Conservation (phyloP, 2,113 vertebrate genomes). For the Burhinus oedicnemus region DNA sequence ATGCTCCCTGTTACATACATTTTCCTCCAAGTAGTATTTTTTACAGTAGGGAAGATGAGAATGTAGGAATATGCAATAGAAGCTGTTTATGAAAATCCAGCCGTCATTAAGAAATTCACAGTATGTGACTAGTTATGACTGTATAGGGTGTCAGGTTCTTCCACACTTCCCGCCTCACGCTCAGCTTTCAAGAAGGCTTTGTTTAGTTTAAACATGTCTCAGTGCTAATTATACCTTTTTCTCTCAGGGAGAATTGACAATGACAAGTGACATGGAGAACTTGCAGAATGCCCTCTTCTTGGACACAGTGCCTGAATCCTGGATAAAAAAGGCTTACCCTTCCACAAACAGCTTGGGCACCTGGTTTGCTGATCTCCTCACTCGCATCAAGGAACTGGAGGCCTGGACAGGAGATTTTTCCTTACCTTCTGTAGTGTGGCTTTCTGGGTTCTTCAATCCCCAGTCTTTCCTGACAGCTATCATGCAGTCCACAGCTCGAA, state of each 20-base stretch:
- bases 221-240: background rate
- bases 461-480: conserved; percentile 94
- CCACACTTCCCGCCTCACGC: background rate
- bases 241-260: conserved; percentile 90
- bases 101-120: background rate
- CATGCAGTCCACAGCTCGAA: conserved; percentile 90
- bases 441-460: conserved; percentile 93
- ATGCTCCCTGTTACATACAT: background rate
- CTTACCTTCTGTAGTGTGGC: conserved; percentile 87
- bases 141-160: background rate
- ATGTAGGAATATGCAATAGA: background rate
- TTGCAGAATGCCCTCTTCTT: conserved; percentile 88
- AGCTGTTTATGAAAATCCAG: background rate
- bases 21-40: background rate
- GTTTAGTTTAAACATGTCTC: background rate
- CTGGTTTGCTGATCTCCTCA: conserved; percentile 91
- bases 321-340: conserved; percentile 88
- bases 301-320: conserved; percentile 85
- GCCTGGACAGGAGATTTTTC: conserved; percentile 87
- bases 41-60: background rate
- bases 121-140: background rate
- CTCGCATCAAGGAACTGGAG: conserved; percentile 89
- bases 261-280: conserved; percentile 91
- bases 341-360: conserved; percentile 83
- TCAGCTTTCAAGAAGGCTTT: background rate